A percentile compares a stretch with the other conserved stretches of the same genome.
Conservation (phyloP, 2,888 invertebrate genomes). For the Spisula subtruncata region DNA sequence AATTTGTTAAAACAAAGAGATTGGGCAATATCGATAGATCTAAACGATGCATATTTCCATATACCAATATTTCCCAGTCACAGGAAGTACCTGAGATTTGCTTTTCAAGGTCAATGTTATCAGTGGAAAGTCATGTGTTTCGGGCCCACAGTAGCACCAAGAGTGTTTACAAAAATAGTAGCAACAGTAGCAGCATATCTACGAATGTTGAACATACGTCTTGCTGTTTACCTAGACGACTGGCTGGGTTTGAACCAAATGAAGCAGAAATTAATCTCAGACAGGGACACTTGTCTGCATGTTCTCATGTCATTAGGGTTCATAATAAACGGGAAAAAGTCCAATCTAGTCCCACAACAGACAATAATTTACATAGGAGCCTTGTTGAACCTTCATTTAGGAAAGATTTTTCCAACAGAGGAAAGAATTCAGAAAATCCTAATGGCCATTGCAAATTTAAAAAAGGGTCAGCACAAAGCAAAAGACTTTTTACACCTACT, state of each 20-base stretch:
- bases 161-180: conserved; percentile 64
- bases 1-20: conserved; percentile 54
- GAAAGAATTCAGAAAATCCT: conserved; percentile 12
- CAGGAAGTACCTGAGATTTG: conserved; percentile 60
- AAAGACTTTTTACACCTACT: conserved; percentile 46
- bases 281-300: conserved; percentile 45
- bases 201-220: conserved; percentile 48
- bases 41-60: conserved; percentile 62
- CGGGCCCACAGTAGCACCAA: conserved; percentile 62
- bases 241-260: conserved; percentile 55
- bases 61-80: conserved; percentile 50
- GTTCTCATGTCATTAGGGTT: conserved; percentile 60
- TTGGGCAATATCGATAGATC: conserved; percentile 60
- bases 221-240: conserved; percentile 61
- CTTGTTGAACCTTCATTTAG: conserved; percentile 16
- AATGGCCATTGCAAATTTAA: background rate
- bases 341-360: conserved; percentile 57
- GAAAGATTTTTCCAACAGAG: conserved; percentile 37
- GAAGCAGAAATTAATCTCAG: conserved; percentile 38
- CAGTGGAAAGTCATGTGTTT: conserved; percentile 61
- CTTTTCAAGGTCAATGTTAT: conserved; percentile 41
- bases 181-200: conserved; percentile 60
- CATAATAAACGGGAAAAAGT: conserved; percentile 64
- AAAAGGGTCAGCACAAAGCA: background rate
- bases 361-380: conserved; percentile 37